Base-by-base conservation (phyloP, 2,888 invertebrate species). In the Strigamia crassipes region DNA sequence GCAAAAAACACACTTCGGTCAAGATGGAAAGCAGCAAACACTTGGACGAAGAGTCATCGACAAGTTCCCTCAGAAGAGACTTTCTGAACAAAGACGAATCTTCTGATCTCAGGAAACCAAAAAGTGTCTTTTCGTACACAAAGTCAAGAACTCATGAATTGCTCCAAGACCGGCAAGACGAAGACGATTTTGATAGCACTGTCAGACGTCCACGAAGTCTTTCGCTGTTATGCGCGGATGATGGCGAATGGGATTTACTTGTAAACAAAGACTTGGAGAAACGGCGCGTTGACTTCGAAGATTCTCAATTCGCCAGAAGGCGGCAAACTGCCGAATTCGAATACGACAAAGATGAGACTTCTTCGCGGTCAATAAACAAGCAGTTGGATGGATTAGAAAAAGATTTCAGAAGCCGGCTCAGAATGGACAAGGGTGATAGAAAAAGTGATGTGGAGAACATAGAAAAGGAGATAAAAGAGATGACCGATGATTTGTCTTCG, bases 181-280 rank as follows among this genome's bases (percentile, higher is more conserved):
- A 66, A 23, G 61, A 23, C 23, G 21, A 66, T 21, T 66, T 23
- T 66, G 61, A 66, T n/a, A 21, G 61, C 21, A 66, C 61, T 21
- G 61, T 23, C 6, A 66, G 61, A 66, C 61, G 61, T 21, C 61
- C 61, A 66, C 13, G 61, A 66, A 66, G 61, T 66, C 23, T 66
- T 1, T 66, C 61, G 10, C 18, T 66, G 21, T 21, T 66, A 8
- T n/a, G 18, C 12, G 21, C 6, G 9, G 61, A 66, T 10, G 61
- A 51, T 13, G 18, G 12, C 1, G 61, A 21, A 23, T 23, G 18
- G 10, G 23, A 66, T 66, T 8, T 66, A 12, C 23, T 66, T 5
- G 0, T 12, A 18, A 66, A 66, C 12, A 66, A 66, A 21, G 9
- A 23, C 5, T 3, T 21, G 5, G 61, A 66, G 10, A 23, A 66